These are phyloP conservation scores for Girardinus metallicus DNA, from an alignment of 2,797 vertebrate genomes.

Conservation along the genomic window DNA sequence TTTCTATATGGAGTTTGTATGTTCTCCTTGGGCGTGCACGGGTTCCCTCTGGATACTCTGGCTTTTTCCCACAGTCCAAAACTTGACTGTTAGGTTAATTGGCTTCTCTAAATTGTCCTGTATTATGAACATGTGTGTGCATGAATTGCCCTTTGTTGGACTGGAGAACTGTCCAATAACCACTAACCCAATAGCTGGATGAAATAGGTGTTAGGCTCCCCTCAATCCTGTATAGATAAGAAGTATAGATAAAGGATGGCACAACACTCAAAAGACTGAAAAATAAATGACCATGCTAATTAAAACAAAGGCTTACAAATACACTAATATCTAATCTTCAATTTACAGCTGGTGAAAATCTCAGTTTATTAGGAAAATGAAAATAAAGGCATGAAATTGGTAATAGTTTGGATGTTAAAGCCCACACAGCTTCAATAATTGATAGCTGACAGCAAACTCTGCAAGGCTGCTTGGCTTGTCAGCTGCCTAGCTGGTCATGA, in stretches of 20 bases:
- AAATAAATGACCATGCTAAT: constrained; percentile 33
- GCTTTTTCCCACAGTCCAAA: not conserved
- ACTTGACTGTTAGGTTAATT: not conserved
- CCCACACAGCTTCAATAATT: constrained; percentile 27
- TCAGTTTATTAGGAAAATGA: not conserved
- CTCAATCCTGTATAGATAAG: not conserved
- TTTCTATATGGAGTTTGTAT: not conserved
- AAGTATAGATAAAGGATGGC: not conserved
- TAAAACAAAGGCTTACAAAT: constrained; percentile 4
- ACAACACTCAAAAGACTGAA: not conserved
- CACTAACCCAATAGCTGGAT: not conserved
- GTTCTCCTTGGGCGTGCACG: not conserved
- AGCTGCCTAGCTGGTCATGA: constrained; percentile 28
- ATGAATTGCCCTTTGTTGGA: not conserved
- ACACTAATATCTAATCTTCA: not conserved
- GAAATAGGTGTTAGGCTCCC: not conserved
- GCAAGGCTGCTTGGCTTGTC: constrained; percentile 32
- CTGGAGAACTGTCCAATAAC: not conserved
- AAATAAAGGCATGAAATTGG: constrained; percentile 3
- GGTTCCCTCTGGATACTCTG: not conserved
- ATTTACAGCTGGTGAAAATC: constrained; percentile 7
- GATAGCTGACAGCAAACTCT: constrained; percentile 20
- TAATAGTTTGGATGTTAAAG: constrained; percentile 2
- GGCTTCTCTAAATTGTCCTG: not conserved
- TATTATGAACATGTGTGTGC: not conserved